Evolutionary conservation across 1,140 invertebrate genomes (phyloP), one percentile per base, ranked within the genome.

Genomic region (Cyclargus thomasi): DNA sequence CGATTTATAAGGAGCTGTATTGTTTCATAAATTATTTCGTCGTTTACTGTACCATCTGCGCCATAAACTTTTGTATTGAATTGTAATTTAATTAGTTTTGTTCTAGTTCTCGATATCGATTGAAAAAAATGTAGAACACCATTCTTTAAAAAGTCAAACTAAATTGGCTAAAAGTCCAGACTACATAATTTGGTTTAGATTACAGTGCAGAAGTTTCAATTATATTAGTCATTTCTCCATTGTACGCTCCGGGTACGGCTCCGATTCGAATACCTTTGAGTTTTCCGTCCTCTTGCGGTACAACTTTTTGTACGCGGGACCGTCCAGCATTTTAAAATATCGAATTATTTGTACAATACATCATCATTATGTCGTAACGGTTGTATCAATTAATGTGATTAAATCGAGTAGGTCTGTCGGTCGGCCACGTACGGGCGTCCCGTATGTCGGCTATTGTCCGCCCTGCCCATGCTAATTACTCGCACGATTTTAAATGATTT

Each of bases 281-380:
- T 68, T 72, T 75, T 76, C 69, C 71, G 73, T 77, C 74, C 73
- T 75, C 74, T 85, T 84, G 75, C 78, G 80, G 83, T 82, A 81
- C 74, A 63, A 71, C 69, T 81, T 82, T 82, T 80, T 79, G 67
- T 75, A 71, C 72, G 69, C 74, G 62, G 70, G 67, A 74, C 67
- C 74, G 76, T 74, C 73, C 72, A 78, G 80, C 74, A 76, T 78
- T 85, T 82, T 79, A 84, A 86, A 88, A 87, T 80, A 83, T 84
- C 83, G 80, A 90, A 88, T 90, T 87, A 90, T 83, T 85, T 83
- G 71, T 74, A 87, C 86, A 88, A 88, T 90, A 82, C 83, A 80
- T 83, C 75, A 81, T 86, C 81, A 87, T 87, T 88, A 87, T 81
- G 74, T 77, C 62, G 68, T 87, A 88, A 90, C 87, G 86, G 87